These are phyloP conservation scores for Poeciliopsis occidentalis DNA, from an alignment of 2,113 vertebrate species.

Conservation along the genomic window DNA sequence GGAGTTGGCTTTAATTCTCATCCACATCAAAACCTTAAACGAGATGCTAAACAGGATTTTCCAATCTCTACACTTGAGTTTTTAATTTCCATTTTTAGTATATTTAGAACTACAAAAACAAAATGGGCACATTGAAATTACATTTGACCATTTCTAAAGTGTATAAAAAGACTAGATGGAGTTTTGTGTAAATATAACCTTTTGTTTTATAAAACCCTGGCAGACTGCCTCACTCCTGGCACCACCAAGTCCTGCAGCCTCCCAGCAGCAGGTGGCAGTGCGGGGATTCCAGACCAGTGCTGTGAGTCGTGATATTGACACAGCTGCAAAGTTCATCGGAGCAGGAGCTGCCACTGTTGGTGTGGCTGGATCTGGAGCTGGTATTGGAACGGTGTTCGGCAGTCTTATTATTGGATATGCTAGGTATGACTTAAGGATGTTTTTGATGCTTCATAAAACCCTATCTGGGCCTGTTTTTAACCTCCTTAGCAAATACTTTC, in stretches of 20 bases:
- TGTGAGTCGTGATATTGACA: constrained; percentile 96
- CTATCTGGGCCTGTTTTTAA: background rate
- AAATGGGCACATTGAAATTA: background rate
- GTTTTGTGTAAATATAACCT: background rate
- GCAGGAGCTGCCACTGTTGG: constrained; percentile 98
- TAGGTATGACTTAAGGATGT: constrained; percentile 82
- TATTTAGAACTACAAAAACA: background rate
- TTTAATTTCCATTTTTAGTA: too few relatives aligned
- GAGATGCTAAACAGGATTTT: background rate
- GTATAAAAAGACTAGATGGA: background rate
- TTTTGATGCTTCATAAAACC: background rate
- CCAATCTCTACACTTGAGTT: too few relatives aligned
- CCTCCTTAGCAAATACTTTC: background rate
- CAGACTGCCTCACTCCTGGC: constrained; percentile 84
- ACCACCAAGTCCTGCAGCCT: constrained; percentile 80
- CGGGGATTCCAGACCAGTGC: constrained; percentile 94
- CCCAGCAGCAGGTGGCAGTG: constrained; percentile 81
- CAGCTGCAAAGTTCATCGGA: constrained; percentile 98
- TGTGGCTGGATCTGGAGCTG: constrained; percentile 98
- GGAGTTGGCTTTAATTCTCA: too few relatives aligned
- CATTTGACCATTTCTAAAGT: background rate
- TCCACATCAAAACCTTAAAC: background rate
- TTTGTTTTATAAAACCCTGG: background rate
- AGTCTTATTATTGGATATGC: constrained; percentile 99
- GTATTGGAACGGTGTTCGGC: constrained; percentile 98